Conservation (phyloP, 2,888 invertebrate genomes). For the Idaea dimidiata region DNA sequence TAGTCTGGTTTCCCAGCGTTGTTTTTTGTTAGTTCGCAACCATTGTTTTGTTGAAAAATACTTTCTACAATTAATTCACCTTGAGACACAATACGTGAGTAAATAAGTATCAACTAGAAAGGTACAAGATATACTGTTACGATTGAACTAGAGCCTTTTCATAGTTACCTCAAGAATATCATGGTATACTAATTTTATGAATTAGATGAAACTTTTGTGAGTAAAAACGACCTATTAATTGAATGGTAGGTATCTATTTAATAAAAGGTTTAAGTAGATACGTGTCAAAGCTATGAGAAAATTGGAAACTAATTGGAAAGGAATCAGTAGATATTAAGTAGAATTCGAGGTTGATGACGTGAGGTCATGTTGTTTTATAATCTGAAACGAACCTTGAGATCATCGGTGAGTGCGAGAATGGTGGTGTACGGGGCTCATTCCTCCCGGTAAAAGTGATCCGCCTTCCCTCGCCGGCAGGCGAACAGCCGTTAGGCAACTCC, state of each 20-base stretch:
- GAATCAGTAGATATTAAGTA: constrained; percentile 57
- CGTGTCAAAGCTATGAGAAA: constrained; percentile 22
- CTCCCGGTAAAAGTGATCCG: constrained; percentile 73
- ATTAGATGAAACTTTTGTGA: background rate
- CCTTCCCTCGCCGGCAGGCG: constrained; percentile 75
- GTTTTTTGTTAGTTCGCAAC: background rate
- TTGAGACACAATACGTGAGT: constrained; percentile 5
- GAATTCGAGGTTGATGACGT: constrained; percentile 56
- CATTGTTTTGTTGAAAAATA: background rate
- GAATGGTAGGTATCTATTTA: background rate
- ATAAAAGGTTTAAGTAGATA: background rate
- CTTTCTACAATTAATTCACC: constrained; percentile 9
- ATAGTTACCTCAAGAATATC: background rate
- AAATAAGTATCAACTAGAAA: background rate
- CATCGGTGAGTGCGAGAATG: constrained; percentile 76
- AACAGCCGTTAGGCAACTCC: constrained; percentile 73
- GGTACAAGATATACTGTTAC: constrained; percentile 21
- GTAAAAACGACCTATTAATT: no score
- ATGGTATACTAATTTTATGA: background rate
- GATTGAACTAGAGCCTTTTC: constrained; percentile 13
- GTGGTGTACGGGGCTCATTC: constrained; percentile 78
- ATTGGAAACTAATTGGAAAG: constrained; percentile 51
- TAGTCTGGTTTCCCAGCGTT: background rate
- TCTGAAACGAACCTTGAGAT: constrained; percentile 62
- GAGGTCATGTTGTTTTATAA: constrained; percentile 46